Conservation (phyloP, 2,888 invertebrate species). For the Noctua fimbriata region DNA sequence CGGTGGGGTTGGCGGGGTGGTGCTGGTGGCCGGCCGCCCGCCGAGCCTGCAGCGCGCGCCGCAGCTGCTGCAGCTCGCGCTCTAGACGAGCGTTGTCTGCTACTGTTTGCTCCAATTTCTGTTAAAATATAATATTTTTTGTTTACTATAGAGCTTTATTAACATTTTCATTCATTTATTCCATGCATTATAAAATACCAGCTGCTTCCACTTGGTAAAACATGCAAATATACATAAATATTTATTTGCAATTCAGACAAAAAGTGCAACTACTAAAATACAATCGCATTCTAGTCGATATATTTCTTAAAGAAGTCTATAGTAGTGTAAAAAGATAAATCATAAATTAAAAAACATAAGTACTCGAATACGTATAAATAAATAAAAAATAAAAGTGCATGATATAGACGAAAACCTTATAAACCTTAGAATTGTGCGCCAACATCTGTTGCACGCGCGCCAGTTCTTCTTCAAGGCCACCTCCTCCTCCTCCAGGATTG, state of each 20-base stretch:
- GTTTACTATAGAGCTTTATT: neutral
- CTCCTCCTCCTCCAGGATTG: constrained; percentile 58
- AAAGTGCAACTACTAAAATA: neutral
- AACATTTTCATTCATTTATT: too few species aligned
- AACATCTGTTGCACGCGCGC: constrained; percentile 95
- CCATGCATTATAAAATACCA: neutral
- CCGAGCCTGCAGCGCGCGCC: constrained; percentile 95
- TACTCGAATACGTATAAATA: constrained; percentile 64
- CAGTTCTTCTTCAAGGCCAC: constrained; percentile 94
- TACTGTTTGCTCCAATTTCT: constrained; percentile 97
- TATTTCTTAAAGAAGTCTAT: neutral
- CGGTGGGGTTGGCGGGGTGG: constrained; percentile 84
- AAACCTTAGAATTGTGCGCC: constrained; percentile 97
- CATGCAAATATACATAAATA: constrained; percentile 31
- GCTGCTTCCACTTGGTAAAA: neutral
- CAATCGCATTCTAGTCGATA: neutral
- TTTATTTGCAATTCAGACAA: constrained; percentile 1
- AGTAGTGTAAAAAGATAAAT: constrained; percentile 26
- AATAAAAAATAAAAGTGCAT: constrained; percentile 85
- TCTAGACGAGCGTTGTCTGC: constrained; percentile 97
- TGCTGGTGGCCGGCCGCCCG: constrained; percentile 87
- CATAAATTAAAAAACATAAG: constrained; percentile 5
- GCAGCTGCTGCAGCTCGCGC: constrained; percentile 95
- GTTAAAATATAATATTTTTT: constrained; percentile 24
- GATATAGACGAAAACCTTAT: constrained; percentile 92